Base-by-base conservation (phyloP, 1,140 invertebrate species). In the Papilio machaon region DNA sequence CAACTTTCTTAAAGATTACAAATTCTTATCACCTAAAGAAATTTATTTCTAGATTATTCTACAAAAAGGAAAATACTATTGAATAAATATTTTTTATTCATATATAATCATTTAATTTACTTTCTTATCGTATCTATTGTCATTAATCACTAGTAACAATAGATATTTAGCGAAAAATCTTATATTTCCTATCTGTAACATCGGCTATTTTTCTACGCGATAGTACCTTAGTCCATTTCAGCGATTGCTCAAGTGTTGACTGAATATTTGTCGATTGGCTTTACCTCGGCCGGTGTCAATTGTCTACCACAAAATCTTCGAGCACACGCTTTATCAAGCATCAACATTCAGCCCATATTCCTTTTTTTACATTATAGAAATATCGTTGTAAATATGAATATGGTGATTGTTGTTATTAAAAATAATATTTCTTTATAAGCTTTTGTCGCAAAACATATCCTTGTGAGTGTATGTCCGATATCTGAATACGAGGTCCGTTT, bases 401-500 rank as follows among this genome's bases (percentile, higher is more conserved):
- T 80, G 84, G 83, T 54, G 79, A 70, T 83, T 84, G 81, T 86
- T 91, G 85, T 91, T 89, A 88, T 88, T 88, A 80, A 88, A 87
- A 80, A 88, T 88, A 88, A 81, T 87, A 87, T 75, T 85, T 89
- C 90, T 90, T 88, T 91, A 86, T 91, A 94, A 89, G 92, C 91
- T 92, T 94, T 89, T 91, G 90, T 93, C 92, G 91, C 92, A 93
- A 93, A 70, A 94, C 92, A 94, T 94, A 94, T 94, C 91, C 91
- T 86, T 90, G 83, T 88, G 82, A 87, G 88, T 88, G 85, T 83
- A 86, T 86, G 82, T 81, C 6, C 54, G 54, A 58, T n/a, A 85
- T 87, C 85, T 85, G 87, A 84, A 85, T 88, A 88, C 87, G 88
- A 85, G 81, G 74, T 82, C 84, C 79, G 81, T 84, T 86, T 86